Percentiles rank a stretch among this genome's conserved stretches.
Conservation (phyloP, 2,797 vertebrate species). For the Mionectes olivaceus region DNA sequence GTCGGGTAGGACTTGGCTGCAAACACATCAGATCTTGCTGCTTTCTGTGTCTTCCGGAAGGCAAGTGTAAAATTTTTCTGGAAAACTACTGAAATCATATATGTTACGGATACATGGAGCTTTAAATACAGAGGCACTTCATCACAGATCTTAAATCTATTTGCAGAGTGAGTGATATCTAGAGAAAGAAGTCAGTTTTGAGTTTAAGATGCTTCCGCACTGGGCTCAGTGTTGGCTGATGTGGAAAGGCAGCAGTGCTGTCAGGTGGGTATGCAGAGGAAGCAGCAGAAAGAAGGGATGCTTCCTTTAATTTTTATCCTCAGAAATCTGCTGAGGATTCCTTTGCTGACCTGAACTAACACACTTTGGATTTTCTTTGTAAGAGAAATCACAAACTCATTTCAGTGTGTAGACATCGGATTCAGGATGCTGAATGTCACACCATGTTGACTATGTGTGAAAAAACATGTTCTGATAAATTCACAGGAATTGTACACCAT, state of each 20-base stretch:
- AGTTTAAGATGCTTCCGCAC: background rate
- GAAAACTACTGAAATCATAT: background rate
- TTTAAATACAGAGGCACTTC: background rate
- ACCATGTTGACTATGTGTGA: conserved; percentile 46
- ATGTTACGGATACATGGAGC: fast-evolving
- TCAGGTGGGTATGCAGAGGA: fast-evolving
- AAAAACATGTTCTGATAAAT: conserved; percentile 51
- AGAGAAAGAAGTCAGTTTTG: background rate
- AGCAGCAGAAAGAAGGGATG: background rate
- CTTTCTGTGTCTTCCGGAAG: background rate
- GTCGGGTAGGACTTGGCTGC: background rate
- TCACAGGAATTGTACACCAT: conserved; percentile 33
- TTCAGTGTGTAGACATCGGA: background rate
- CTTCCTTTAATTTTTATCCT: background rate
- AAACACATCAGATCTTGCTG: background rate
- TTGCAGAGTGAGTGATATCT: background rate
- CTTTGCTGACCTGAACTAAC: conserved; percentile 1
- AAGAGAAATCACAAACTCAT: background rate
- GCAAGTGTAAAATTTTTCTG: background rate
- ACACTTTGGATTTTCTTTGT: background rate
- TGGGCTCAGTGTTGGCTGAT: background rate
- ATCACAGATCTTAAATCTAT: background rate
- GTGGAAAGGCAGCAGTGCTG: background rate
- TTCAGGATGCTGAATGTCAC: conserved; percentile 42
- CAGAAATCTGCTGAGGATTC: background rate